Base-by-base conservation (phyloP, 2,888 invertebrate genomes). In the Amaurobius ferox region DNA sequence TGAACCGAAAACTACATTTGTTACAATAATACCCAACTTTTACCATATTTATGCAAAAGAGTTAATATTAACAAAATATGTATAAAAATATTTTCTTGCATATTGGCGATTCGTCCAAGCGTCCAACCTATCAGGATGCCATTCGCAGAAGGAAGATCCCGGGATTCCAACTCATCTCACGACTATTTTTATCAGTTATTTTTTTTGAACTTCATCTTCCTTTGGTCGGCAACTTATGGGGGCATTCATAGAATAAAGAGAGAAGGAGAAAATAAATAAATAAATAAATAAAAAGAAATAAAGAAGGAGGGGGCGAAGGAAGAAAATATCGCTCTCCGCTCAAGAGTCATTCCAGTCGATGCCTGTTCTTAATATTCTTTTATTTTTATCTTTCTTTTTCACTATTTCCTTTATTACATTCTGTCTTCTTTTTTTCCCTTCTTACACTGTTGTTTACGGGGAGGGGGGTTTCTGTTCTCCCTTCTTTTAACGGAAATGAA, bases 211-310 rank as follows among this genome's bases (percentile, higher is more conserved):
- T 62, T 73, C 85, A 78, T 79, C 85, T 86, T 74, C 78, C 79
- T 79, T 70, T 79, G 85, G 85, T 86, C 85, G 79, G 78, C 85
- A 79, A 86, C 85, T 86, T 86, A 86, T 86, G 79, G 78, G 78
- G 85, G 79, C 85, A 79, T 86, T 78, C 79, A 85, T 77, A 85
- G 83, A 85, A 77, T 85, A 85, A 85, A 85, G 83, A 85, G 77
- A 77, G 77, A 77, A 66, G 77, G 64, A 72, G 55, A 81, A 76
- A 77, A 76, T 70, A 70, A 83, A 83, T 77, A 77, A 83, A 77
- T 66, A 83, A n/a, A 68, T 68, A 68, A 55, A 77, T 76, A 77
- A 83, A 72, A 79, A 79, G 74, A 76, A 83, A 64, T 66, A 74
- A 68, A 39, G 66, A 55, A 28, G 66, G 66, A 32, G 72, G 73